Base-by-base conservation (phyloP, 2,888 invertebrate species). In the Odontothrips loti region DNA sequence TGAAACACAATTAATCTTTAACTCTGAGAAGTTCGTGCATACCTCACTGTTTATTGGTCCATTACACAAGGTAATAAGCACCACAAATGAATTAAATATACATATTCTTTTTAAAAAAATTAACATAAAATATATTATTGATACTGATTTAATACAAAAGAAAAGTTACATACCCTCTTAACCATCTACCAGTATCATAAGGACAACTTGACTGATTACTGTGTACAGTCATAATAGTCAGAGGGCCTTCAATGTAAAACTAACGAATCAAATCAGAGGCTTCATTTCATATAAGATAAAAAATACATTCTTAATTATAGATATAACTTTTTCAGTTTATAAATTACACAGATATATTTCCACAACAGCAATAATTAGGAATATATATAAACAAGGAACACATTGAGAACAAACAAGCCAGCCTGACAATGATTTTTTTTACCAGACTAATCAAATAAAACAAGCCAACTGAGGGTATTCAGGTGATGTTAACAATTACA, bases 1-100 rank as follows among this genome's bases (percentile, higher is more conserved):
- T 51, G 11, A 51, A 17, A 15, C 17, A 43, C 34, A 43, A 43
- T 58, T 20, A 58, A 20, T 58, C 51, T 51, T 51, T 15, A 23
- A 68, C 68, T 68, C 68, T 68, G 68, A 68, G 9, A 23, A 68
- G 23, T n/a, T 68, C n/a, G 68, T 68, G 68, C 68, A 68, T 68
- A 68, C 68, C 27, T 68, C 23, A 68, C 27, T n/a, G 68, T 68
- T 68, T 68, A 68, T 68, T 68, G 58, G 20, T 58, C 58, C 27
- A 68, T 4, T 23, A n/a, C 23, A n/a, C 23, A 68, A 23, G 23
- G n/a, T 9, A n/a, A 23, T 68, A 23, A 68, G 68, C 68, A 68
- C 23, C 68, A 68, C 20, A 58, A 58, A 11, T 11, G 58, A 58
- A 58, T 58, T 58, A 58, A 58, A 58, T 58, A 58, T 58, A 58